Percentiles rank a stretch among this genome's conserved stretches.
phyloP scores from a whole-genome alignment of 2,888 invertebrate species.

The Asteroscopus sphinx region DNA sequence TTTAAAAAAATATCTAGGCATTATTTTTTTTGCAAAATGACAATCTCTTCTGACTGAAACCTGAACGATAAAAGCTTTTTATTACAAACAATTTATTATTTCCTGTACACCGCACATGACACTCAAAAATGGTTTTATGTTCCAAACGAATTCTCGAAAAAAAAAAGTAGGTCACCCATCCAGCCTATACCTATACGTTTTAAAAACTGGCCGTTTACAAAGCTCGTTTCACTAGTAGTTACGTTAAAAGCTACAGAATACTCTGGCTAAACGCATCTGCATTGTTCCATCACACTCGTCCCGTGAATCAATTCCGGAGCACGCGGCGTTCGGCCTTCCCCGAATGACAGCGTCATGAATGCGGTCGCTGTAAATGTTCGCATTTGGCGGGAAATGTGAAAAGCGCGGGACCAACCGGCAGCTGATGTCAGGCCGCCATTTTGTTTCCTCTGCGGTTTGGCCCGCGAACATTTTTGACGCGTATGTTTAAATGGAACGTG shows the following conservation, averaged over 20 bases:
- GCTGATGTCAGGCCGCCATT: slow-evolving; percentile 65
- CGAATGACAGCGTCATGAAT: slow-evolving; percentile 67
- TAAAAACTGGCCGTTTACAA: slow-evolving; percentile 49
- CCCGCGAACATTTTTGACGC: slow-evolving; percentile 54
- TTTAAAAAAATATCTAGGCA: neutral
- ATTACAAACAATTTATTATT: slow-evolving; percentile 41
- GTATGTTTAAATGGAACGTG: slow-evolving; percentile 42
- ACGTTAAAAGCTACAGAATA: slow-evolving; percentile 58
- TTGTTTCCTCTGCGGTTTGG: slow-evolving; percentile 67
- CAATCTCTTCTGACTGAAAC: slow-evolving; percentile 19
- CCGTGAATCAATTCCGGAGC: slow-evolving; percentile 74
- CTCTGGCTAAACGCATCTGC: slow-evolving; percentile 75
- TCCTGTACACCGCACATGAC: slow-evolving; percentile 23
- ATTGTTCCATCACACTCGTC: slow-evolving; percentile 77
- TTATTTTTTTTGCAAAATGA: neutral
- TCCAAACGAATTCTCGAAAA: slow-evolving; percentile 34
- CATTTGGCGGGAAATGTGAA: slow-evolving; percentile 72
- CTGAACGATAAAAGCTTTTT: slow-evolving; percentile 28
- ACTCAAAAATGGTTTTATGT: slow-evolving; percentile 43
- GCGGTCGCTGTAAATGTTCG: slow-evolving; percentile 65
- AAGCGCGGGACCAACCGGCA: slow-evolving; percentile 60
- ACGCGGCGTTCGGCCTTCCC: slow-evolving; percentile 44
- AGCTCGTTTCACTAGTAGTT: slow-evolving; percentile 54
- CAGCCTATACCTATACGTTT: slow-evolving; percentile 46
- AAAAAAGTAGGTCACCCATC: slow-evolving; percentile 49